A percentile compares a stretch with the other conserved stretches of the same genome.
phyloP scores from a whole-genome alignment of 2,113 vertebrate genomes.

The Prochilodus magdalenae region DNA sequence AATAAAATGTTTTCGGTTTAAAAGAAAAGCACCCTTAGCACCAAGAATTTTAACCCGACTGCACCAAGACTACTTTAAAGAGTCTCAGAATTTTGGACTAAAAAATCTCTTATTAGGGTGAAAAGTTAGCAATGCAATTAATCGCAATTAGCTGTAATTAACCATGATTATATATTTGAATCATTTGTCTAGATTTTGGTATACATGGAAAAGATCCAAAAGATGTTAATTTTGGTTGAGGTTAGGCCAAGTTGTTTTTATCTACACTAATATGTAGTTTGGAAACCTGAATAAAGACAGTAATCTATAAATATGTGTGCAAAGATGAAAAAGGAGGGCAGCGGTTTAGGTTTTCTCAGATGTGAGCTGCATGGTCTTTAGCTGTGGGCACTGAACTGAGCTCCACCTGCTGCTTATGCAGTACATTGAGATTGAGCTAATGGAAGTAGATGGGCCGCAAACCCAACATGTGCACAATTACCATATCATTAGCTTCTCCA shows the following conservation, averaged over 20 bases:
- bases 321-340: neutral
- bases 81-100: too few relatives aligned
- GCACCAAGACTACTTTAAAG: too few relatives aligned
- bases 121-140: too few relatives aligned
- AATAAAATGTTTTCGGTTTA: too few relatives aligned
- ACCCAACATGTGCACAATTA: constrained; percentile 32
- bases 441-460: constrained; percentile 1
- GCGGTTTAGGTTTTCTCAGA: neutral
- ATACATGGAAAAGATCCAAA: too few relatives aligned
- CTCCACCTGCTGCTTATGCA: constrained; percentile 6
- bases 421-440: constrained; percentile 7
- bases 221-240: neutral
- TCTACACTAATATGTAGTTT: neutral
- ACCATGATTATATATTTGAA: too few relatives aligned
- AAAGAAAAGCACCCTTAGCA: too few relatives aligned
- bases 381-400: constrained; percentile 6
- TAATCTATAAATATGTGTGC: constrained; percentile 13
- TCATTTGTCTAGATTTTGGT: too few relatives aligned
- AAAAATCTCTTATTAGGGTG: too few relatives aligned
- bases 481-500: constrained; percentile 22
- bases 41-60: too few relatives aligned
- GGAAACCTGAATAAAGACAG: neutral
- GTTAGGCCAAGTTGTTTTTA: neutral
- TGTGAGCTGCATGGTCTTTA: neutral
- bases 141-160: too few relatives aligned